Base-by-base conservation (phyloP, 2,888 invertebrate genomes). In the Ceraclea dissimilis region DNA sequence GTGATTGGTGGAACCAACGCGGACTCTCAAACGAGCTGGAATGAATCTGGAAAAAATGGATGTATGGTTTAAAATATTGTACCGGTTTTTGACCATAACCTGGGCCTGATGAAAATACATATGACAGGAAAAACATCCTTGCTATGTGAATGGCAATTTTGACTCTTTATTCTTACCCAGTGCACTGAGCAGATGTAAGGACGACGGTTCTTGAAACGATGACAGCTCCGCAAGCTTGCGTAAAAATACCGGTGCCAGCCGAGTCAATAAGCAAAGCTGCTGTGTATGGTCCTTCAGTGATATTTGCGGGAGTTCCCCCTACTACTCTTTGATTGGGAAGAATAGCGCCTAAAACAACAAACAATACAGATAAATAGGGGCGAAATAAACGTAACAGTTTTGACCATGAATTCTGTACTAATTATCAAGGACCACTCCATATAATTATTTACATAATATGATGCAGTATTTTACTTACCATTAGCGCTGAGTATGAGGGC, bases 141-240 rank as follows among this genome's bases (percentile, higher is more conserved):
- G n/a, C n/a, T n/a, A n/a, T n/a, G n/a, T n/a, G n/a, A n/a, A n/a
- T n/a, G n/a, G n/a, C n/a, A n/a, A n/a, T n/a, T n/a, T n/a, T n/a
- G n/a, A n/a, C n/a, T n/a, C n/a, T n/a, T n/a, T 26, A 10, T 26
- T 26, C 26, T 52, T 52, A 58, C 58, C 47, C 49, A 4, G 67
- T 69, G 60, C 77, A 77, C 60, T 77, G 77, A 2, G 71, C 76
- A 47, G 77, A 76, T 33, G 75, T 73, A 18, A 76, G 63, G 11
- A 72, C 56, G 2, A 68, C 67, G 48, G 63, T 67, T 2, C 62
- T 53, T 5, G 65, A 65, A 22, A 77, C 67, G 21, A 77, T 62
- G 11, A 69, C 66, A 2, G 71, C 75, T 22, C 76, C 77, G 65
- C 77, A 77, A 1, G 66, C 66, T 55, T 74, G 74, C 6, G 34